Evolutionary conservation across 2,888 invertebrate species (phyloP).

Genomic region (Plagodis pulveraria): DNA sequence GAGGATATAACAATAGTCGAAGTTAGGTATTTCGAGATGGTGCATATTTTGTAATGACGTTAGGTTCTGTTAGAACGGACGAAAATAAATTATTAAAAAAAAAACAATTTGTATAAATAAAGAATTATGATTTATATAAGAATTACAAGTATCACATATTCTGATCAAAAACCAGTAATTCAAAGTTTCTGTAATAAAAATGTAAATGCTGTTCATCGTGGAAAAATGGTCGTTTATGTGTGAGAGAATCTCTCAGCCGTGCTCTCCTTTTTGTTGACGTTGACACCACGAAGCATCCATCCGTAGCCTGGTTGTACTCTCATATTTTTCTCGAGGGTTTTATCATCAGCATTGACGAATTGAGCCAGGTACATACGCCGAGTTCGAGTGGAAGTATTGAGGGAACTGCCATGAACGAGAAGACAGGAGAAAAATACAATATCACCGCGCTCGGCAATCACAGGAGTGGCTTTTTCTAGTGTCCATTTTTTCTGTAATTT

Average conservation of each 20-base stretch:
- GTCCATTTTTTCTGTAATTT: constrained; percentile 69
- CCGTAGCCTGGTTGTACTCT: constrained; percentile 77
- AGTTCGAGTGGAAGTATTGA: constrained; percentile 71
- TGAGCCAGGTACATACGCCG: constrained; percentile 84
- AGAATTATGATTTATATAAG: too few species aligned
- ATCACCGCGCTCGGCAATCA: constrained; percentile 80
- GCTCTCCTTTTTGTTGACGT: constrained; percentile 56
- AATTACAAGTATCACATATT: too few species aligned
- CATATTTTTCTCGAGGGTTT: constrained; percentile 48
- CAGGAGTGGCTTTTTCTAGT: constrained; percentile 76
- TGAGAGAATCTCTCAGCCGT: constrained; percentile 36
- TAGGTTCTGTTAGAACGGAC: too few species aligned
- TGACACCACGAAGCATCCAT: constrained; percentile 81
- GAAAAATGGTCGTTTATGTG: too few species aligned
- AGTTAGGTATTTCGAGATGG: too few species aligned
- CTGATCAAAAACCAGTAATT: too few species aligned
- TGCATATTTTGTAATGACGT: too few species aligned
- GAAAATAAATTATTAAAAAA: too few species aligned
- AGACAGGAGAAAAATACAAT: constrained; percentile 84
- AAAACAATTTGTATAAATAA: too few species aligned
- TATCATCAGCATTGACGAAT: constrained; percentile 81
- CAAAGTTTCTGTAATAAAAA: too few species aligned
- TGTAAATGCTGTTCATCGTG: too few species aligned
- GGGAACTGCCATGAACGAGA: constrained; percentile 83
- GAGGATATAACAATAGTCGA: too few species aligned